These are phyloP conservation scores for Caerostris darwini DNA, from an alignment of 1,140 invertebrate species.

Conservation along the genomic window DNA sequence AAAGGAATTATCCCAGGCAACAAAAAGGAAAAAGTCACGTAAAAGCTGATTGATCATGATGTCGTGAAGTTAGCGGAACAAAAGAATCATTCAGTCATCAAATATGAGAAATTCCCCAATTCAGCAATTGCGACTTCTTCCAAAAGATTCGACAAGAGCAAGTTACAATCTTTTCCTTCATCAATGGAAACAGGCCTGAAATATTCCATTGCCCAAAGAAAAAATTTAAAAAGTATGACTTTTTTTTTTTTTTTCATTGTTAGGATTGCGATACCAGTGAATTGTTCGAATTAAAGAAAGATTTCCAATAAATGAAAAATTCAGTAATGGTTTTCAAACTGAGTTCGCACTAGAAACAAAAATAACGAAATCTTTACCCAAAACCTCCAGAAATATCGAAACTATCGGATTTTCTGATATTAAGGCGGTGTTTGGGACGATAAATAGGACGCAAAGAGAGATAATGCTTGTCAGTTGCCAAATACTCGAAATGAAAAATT, in stretches of 20 bases:
- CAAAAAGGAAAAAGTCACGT: too few relatives aligned
- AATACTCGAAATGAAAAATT: neutral
- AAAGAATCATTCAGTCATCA: too few relatives aligned
- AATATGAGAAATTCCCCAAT: too few relatives aligned
- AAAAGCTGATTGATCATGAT: too few relatives aligned
- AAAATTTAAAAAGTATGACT: neutral
- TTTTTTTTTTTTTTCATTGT: neutral
- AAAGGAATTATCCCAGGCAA: too few relatives aligned
- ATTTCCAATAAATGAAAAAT: neutral
- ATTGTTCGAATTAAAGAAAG: neutral
- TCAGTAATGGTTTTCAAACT: neutral
- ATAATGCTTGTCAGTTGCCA: neutral
- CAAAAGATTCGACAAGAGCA: neutral
- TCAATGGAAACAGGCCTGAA: neutral
- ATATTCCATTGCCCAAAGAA: neutral
- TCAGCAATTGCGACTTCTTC: too few relatives aligned
- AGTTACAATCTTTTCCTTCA: neutral
- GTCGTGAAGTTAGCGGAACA: too few relatives aligned
- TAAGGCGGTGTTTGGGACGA: neutral
- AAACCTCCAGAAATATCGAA: neutral
- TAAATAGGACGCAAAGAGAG: neutral
- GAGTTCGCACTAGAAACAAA: neutral
- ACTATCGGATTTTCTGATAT: neutral
- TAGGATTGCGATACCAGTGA: neutral
- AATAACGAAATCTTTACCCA: neutral